These are phyloP conservation scores for Xanthorhoe designata DNA, from an alignment of 2,888 invertebrate species.

Conservation along the genomic window DNA sequence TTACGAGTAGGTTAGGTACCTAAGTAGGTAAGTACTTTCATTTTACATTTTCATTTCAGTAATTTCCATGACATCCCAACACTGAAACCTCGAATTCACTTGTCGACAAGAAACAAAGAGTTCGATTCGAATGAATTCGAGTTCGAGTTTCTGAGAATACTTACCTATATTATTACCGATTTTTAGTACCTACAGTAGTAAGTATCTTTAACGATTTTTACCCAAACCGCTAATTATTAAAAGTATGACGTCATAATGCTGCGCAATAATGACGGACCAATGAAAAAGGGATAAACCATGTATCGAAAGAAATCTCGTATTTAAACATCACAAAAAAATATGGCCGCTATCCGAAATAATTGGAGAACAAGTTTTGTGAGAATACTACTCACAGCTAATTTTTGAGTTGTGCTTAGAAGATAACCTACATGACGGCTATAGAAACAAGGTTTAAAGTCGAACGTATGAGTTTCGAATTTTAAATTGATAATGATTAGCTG, in stretches of 20 bases:
- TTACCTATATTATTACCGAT: no score
- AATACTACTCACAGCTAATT: conserved; percentile 9
- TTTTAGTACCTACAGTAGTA: no score
- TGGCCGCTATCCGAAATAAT: conserved; percentile 32
- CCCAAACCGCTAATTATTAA: neutral
- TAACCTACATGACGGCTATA: conserved; percentile 3
- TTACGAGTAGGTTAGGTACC: no score
- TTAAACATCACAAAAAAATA: conserved; percentile 12
- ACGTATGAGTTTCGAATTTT: neutral
- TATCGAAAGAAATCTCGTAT: conserved; percentile 12
- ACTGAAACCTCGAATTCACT: no score
- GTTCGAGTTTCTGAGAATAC: no score
- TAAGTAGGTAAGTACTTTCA: no score
- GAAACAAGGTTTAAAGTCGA: conserved; percentile 9
- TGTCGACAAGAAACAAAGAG: no score
- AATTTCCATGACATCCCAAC: no score
- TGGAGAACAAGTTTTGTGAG: conserved; percentile 40
- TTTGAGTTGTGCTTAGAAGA: neutral
- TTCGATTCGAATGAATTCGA: no score
- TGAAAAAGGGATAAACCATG: neutral
- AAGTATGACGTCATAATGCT: no score
- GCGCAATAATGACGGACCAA: neutral
- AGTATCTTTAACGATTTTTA: no score
- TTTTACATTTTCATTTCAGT: no score
- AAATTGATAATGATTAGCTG: conserved; percentile 27